Evolutionary conservation across 92 coral and sea anemone genomes (phyloP), one percentile per base, ranked within the genome.

Genomic region (Heteractis magnifica): DNA sequence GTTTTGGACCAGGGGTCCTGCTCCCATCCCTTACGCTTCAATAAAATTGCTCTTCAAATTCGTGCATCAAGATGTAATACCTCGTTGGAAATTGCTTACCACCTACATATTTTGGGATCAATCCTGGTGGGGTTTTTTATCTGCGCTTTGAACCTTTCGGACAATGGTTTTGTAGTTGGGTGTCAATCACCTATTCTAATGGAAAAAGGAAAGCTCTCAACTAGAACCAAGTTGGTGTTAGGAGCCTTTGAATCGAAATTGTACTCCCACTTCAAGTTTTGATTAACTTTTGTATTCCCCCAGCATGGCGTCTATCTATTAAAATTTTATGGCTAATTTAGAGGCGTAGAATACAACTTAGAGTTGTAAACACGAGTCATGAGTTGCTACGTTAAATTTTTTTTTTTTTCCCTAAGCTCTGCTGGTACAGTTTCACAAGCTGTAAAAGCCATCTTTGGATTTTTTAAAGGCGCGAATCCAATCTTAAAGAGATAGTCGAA

Each of bases 281-380:
- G 91, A 90, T 90, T 87, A 87, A 83, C 89, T 64, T 84, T 90
- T 87, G 93, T 90, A 6, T 41, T 26, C 1, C 26, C 93, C 6
- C 91, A 59, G 89, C 76, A 73, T 73, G 93, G 48, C 65, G 84
- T 81, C 87, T 49, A 80, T 49, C 89, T 78, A 80, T 87, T 84
- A 84, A 90, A 81, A 81, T 76, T 90, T 87, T 60, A 85, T 77
- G 83, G 81, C 79, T 56, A 85, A 85, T 85, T 85, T 85, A 78
- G 68, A 78, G 75, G 9, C 70, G 62, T 62, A 78, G 73, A 65
- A 76, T 49, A 55, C n/a, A 34, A 78, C 26, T 13, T 26, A 59
- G 26, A 62, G 23, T 62, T 23, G 6, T 18, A 62, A 62, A 26
- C 60, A 62, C 44, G 56, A 72, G 56, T 26, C 56, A 48, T 21